Conservation (phyloP, 2,113 vertebrate genomes). For the Catharus minimus region DNA sequence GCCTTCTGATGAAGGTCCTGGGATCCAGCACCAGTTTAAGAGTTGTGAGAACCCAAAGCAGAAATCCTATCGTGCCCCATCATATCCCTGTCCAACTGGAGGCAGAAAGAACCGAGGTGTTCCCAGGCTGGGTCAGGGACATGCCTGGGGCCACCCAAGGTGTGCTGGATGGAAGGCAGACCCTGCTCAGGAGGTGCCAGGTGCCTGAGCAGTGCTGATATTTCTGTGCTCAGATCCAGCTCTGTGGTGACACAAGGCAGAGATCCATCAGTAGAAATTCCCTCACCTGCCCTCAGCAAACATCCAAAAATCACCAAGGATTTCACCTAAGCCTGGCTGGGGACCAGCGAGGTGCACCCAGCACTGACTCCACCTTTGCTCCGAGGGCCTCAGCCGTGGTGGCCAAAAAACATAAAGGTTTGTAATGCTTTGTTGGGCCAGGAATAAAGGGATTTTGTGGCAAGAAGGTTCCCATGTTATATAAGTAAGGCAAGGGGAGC, state of each 20-base stretch:
- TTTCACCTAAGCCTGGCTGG: neutral
- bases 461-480: conserved; percentile 50
- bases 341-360: neutral
- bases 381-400: neutral
- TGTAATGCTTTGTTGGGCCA: neutral
- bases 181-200: neutral
- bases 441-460: conserved; percentile 20
- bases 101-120: neutral
- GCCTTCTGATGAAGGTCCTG: neutral
- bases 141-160: neutral
- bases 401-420: conserved; percentile 47
- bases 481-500: conserved; percentile 33
- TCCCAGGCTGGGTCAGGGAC: neutral
- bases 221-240: neutral
- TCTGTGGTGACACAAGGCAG: neutral
- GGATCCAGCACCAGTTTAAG: neutral
- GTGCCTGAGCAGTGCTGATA: neutral
- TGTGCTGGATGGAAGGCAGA: neutral
- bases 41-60: neutral
- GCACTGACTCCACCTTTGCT: neutral
- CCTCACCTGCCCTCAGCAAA: neutral
- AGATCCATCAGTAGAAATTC: neutral
- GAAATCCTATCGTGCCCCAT: neutral
- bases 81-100: neutral
- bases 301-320: neutral